Evolutionary conservation across 2,888 invertebrate genomes (phyloP).

Genomic region (Dusona sp.): DNA sequence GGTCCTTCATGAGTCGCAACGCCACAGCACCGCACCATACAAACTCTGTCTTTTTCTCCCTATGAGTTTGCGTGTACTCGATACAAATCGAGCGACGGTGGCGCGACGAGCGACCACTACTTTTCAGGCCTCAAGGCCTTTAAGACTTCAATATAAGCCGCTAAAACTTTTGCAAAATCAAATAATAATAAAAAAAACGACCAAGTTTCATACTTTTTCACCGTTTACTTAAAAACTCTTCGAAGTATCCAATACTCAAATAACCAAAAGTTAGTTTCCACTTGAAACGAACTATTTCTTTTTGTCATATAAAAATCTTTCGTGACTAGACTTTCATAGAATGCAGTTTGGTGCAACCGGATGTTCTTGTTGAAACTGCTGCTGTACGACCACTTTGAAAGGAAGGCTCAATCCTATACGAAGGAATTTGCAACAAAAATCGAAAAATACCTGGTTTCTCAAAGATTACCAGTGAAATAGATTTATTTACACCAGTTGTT

Average conservation of each 20-base stretch:
- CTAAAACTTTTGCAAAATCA: not conserved
- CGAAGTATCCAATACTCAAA: not conserved
- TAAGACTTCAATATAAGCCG: not conserved
- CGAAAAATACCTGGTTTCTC: not conserved
- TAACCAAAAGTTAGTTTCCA: not conserved
- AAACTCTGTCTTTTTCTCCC: constrained; percentile 41
- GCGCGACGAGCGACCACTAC: constrained; percentile 1
- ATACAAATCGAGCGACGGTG: constrained; percentile 53
- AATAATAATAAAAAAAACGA: constrained; percentile 1
- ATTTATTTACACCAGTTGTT: not conserved
- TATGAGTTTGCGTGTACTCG: constrained; percentile 36
- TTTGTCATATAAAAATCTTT: not conserved
- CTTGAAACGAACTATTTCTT: not conserved
- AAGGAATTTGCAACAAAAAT: not conserved
- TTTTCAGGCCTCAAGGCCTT: constrained; percentile 49
- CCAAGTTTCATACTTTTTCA: not conserved
- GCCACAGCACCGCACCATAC: constrained; percentile 17
- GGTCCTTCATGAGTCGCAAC: constrained; percentile 17
- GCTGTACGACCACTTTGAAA: not conserved
- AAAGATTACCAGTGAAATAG: not conserved
- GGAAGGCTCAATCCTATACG: not conserved
- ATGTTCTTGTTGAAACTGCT: not conserved
- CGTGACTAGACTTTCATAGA: not conserved
- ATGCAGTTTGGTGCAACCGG: not conserved
- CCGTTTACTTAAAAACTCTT: not conserved